Conservation (phyloP, 2,888 invertebrate genomes). For the Diaphora mendica region DNA sequence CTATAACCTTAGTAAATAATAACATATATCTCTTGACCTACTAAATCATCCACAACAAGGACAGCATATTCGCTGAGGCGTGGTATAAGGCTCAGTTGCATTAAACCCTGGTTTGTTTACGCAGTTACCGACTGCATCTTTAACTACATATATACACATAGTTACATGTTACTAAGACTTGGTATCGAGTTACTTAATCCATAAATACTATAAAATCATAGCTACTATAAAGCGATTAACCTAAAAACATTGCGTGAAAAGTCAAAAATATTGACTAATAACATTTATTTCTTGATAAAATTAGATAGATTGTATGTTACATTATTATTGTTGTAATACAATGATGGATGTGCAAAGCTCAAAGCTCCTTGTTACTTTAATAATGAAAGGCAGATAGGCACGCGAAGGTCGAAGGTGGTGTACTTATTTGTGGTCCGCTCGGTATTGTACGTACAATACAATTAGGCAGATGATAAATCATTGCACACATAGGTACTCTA, state of each 20-base stretch:
- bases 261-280: slow-evolving; percentile 39
- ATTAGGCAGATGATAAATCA: not conserved
- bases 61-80: slow-evolving; percentile 9
- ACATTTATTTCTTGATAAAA: slow-evolving; percentile 9
- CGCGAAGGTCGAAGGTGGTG: slow-evolving; percentile 34
- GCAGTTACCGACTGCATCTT: slow-evolving; percentile 7
- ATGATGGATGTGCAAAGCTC: slow-evolving; percentile 12
- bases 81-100: slow-evolving; percentile 4
- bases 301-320: slow-evolving; percentile 31
- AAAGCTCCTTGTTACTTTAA: slow-evolving; percentile 29
- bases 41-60: slow-evolving; percentile 9
- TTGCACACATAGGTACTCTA: not conserved
- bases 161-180: not conserved
- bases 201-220: not conserved
- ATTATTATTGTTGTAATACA: slow-evolving; percentile 26
- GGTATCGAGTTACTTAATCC: slow-evolving; percentile 1
- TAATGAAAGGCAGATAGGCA: slow-evolving; percentile 30
- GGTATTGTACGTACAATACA: slow-evolving; percentile 5
- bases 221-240: slow-evolving; percentile 7
- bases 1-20: slow-evolving; percentile 4
- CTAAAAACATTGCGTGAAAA: slow-evolving; percentile 33
- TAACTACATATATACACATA: not conserved
- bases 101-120: not conserved
- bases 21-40: slow-evolving; percentile 7
- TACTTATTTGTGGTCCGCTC: slow-evolving; percentile 4